Evolutionary conservation across 2,888 invertebrate species (phyloP), one percentile per base, ranked within the genome.

Genomic region (Ophion obscuratus): DNA sequence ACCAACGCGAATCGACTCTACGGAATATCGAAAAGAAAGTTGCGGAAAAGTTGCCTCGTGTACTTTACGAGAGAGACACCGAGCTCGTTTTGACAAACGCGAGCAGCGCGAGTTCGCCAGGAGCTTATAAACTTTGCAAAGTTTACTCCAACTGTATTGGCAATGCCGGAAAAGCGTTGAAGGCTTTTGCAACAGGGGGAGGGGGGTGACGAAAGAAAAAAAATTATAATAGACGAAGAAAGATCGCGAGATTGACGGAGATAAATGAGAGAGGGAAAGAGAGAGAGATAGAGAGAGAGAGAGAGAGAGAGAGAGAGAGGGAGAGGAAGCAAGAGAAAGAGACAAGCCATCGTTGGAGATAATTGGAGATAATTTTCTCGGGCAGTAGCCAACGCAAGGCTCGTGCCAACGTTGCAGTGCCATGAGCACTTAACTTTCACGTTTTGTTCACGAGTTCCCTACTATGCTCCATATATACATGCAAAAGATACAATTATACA

Each of bases 381-480:
- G 89, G 83, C 84, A 61, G 90, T 89, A 89, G 89, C 89, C 88
- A 87, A 70, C 68, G 40, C 67, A 59, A 84, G 90, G 88, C 91
- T 90, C 91, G 91, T 91, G 92, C 91, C 88, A 88, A 75, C 84
- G 64, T 70, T 64, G 66, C 73, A 81, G 80, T 85, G 89, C 87
- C 89, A 91, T 92, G 92, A 91, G 90, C 92, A 90, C 90, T 92
- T 92, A 91, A 91, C 92, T 93, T 93, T 92, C 91, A 92, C 92
- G 90, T 91, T 79, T 79, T 81, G 81, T 83, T 86, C 77, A 81
- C 80, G 84, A 76, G 73, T 68, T 62, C 66, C 62, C 75, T 31
- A 61, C 59, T 62, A 40, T 90, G 90, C 90, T 91, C 91, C 89
- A 90, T 90, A 89, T 81, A 73, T 67, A 81, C 36, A 74, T 82